A percentile compares a stretch with the other conserved stretches of the same genome.
These are phyloP conservation scores for Callinectes sapidus DNA, from an alignment of 2,888 invertebrate genomes.

Conservation along the genomic window DNA sequence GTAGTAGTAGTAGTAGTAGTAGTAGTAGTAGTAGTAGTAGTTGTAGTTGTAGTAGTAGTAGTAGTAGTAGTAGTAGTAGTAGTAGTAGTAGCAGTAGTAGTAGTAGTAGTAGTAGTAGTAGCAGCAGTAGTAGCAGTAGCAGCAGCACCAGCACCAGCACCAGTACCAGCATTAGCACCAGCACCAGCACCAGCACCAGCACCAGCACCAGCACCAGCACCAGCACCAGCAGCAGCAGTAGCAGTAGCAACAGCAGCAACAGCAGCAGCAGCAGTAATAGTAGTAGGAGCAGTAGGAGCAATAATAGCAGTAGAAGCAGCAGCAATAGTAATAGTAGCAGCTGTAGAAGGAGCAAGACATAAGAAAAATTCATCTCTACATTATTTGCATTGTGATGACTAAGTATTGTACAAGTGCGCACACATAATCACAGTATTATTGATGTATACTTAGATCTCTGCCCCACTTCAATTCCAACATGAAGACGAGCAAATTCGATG, in stretches of 20 bases:
- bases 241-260: background rate
- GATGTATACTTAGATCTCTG: background rate
- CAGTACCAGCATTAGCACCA: background rate
- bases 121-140: background rate
- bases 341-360: background rate
- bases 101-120: conserved; percentile 24
- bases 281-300: background rate
- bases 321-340: background rate
- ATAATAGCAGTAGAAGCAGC: background rate
- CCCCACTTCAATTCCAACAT: background rate
- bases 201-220: background rate
- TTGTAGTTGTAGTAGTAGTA: background rate
- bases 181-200: background rate
- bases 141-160: background rate
- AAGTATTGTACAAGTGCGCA: background rate
- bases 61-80: background rate
- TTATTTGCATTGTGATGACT: background rate
- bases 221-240: background rate
- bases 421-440: background rate
- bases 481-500: conserved; percentile 28
- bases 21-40: background rate
- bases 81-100: background rate
- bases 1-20: background rate
- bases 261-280: background rate
- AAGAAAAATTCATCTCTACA: background rate